A percentile compares a stretch with the other conserved stretches of the same genome.
Evolutionary conservation across 2,888 invertebrate species (phyloP).

Genomic region (Nycteola revayana): DNA sequence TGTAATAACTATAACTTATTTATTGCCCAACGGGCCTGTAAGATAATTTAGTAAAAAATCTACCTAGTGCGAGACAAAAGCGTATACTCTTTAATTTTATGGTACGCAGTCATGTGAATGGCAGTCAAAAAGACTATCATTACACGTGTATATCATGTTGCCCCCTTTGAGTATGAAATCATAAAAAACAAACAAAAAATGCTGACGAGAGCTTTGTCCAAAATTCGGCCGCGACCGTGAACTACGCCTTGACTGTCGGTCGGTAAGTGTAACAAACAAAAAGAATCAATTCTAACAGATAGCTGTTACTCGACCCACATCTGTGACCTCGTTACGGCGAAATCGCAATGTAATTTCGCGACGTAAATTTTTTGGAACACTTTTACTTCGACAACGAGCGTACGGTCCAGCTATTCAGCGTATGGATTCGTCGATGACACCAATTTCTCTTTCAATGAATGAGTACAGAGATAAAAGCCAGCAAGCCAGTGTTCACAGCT

Average conservation of each 20-base stretch:
- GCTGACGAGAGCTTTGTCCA: too few relatives aligned
- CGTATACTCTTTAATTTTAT: too few relatives aligned
- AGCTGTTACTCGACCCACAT: slow-evolving; percentile 79
- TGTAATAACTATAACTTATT: too few relatives aligned
- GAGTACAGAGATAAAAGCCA: slow-evolving; percentile 44
- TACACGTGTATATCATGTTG: too few relatives aligned
- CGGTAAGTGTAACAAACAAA: slow-evolving; percentile 57
- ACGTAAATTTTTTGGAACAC: slow-evolving; percentile 78
- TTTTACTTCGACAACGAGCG: slow-evolving; percentile 74
- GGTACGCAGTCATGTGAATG: too few relatives aligned
- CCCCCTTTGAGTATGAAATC: too few relatives aligned
- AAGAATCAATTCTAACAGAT: slow-evolving; percentile 63
- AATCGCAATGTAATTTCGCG: slow-evolving; percentile 81
- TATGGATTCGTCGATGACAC: slow-evolving; percentile 70
- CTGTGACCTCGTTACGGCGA: slow-evolving; percentile 73
- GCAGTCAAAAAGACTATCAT: too few relatives aligned
- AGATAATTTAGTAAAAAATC: too few relatives aligned
- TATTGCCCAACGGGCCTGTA: too few relatives aligned
- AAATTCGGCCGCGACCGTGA: slow-evolving; percentile 45
- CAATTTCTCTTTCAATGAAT: slow-evolving; percentile 78
- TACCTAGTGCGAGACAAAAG: too few relatives aligned
- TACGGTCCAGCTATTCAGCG: slow-evolving; percentile 52
- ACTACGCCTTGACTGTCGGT: slow-evolving; percentile 53
- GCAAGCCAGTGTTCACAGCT: slow-evolving; percentile 31
- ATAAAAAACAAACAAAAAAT: too few relatives aligned